Percentiles rank a stretch among this genome's conserved stretches.
Evolutionary conservation across 2,888 invertebrate species (phyloP).

Genomic region (Lagria hirta): DNA sequence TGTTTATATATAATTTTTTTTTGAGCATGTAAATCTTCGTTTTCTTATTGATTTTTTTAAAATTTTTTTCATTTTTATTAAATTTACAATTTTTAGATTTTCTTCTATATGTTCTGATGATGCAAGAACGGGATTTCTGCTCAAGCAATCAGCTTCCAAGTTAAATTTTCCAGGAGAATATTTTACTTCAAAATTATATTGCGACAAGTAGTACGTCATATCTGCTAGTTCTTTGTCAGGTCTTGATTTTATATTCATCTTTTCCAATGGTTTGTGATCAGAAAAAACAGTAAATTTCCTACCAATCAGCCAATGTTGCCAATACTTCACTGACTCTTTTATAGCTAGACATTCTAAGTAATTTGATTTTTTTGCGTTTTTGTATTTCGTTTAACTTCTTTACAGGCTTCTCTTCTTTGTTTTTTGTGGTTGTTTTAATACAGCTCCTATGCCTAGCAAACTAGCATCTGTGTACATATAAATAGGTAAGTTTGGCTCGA

Average conservation of each 20-base stretch:
- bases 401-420: neutral
- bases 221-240: neutral
- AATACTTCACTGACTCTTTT: conserved; percentile 1
- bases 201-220: conserved; percentile 1
- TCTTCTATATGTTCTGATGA: neutral
- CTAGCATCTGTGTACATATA: conserved; percentile 3
- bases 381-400: neutral
- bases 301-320: conserved; percentile 1
- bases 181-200: conserved; percentile 1
- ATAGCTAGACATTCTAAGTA: conserved; percentile 2
- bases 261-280: conserved; percentile 4
- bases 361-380: neutral
- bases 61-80: neutral
- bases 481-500: neutral
- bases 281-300: neutral
- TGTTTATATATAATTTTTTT: neutral
- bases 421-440: conserved; percentile 4
- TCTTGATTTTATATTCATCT: conserved; percentile 1
- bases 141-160: conserved; percentile 1
- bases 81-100: conserved; percentile 1
- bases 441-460: neutral
- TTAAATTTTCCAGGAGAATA: neutral
- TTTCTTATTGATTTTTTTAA: neutral
- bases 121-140: conserved; percentile 1
- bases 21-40: neutral